phyloP scores from a whole-genome alignment of 2,888 invertebrate genomes.

The Barypeithes pellucidus region DNA sequence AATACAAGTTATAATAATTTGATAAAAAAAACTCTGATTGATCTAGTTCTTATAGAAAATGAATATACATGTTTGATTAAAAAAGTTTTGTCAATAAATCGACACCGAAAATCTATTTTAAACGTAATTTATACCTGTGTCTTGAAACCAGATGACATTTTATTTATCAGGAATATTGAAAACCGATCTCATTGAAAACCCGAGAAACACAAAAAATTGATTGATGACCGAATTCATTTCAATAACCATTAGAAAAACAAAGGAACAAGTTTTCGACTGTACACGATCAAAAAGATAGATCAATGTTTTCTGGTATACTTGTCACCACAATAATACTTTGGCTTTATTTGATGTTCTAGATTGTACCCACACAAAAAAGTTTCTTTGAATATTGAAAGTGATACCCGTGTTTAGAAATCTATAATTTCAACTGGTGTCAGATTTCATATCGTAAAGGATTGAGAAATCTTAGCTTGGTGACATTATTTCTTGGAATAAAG shows the following conservation, averaged over 20 bases:
- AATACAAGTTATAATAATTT: no score
- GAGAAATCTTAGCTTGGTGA: constrained; percentile 37
- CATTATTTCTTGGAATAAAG: constrained; percentile 49
- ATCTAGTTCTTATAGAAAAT: no score
- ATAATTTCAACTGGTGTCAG: constrained; percentile 50
- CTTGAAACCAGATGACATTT: constrained; percentile 33
- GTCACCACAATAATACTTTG: constrained; percentile 46
- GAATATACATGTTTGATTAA: neutral
- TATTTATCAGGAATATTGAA: constrained; percentile 37
- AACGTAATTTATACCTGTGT: constrained; percentile 6
- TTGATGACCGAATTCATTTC: constrained; percentile 44
- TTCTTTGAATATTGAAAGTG: constrained; percentile 49
- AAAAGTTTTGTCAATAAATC: neutral
- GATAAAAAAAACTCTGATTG: no score
- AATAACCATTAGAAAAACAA: constrained; percentile 52
- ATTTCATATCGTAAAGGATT: constrained; percentile 50
- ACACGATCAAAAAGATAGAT: constrained; percentile 46
- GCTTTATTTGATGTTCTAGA: constrained; percentile 47
- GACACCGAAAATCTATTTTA: neutral
- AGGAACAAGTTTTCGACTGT: constrained; percentile 46
- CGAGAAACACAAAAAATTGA: constrained; percentile 40
- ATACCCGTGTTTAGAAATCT: constrained; percentile 46
- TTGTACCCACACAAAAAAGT: constrained; percentile 42
- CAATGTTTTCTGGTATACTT: constrained; percentile 47
- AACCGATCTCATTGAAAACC: constrained; percentile 39